Evolutionary conservation across 2,888 invertebrate species (phyloP), one percentile per base, ranked within the genome.

Genomic region (Tachina grossa): DNA sequence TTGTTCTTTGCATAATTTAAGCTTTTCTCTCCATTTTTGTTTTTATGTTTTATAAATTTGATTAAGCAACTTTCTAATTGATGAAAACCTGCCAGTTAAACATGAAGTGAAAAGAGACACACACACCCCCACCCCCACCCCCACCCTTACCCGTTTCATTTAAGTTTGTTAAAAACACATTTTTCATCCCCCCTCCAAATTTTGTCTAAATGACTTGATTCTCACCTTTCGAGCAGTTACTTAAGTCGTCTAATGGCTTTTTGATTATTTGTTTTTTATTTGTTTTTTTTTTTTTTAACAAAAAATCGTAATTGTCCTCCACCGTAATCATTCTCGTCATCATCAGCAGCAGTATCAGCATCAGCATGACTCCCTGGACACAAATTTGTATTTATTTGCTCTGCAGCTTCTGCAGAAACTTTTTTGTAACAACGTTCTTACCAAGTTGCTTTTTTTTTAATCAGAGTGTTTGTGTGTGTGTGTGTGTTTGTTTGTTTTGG

Each of bases 301-400:
- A 55, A 78, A 69, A 19, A 39, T 13, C 49, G 41, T 66, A 77
- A 77, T 68, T 59, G 68, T 41, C 2, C 57, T 68, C 39, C 41
- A 75, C n/a, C 41, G 59, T 53, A 68, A 81, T 75, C 81, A 61
- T 68, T 9, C 80, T 68, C 61, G 53, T 81, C 75, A 68, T 61
- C 61, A 31, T 5, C 31, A 31, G 31, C 31, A 31, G 31, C 31
- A 31, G 31, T 4, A 31, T 2, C 31, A 31, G 31, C 31, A 31
- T 31, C 31, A 75, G 55, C 85, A 83, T 79, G 45, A 66, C 57
- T 85, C 85, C 85, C 85, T 65, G 79, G 83, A 83, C 55, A 76
- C 83, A 79, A 76, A 83, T 85, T 85, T 79, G 61, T 79, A 71
- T 83, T 85, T 85, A 79, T 85, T 85, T 85, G 71, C 79, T 79